A percentile compares a stretch with the other conserved stretches of the same genome.
These are phyloP conservation scores for Rambutsinella grinnellia DNA, from an alignment of 2,888 invertebrate genomes.

Conservation along the genomic window DNA sequence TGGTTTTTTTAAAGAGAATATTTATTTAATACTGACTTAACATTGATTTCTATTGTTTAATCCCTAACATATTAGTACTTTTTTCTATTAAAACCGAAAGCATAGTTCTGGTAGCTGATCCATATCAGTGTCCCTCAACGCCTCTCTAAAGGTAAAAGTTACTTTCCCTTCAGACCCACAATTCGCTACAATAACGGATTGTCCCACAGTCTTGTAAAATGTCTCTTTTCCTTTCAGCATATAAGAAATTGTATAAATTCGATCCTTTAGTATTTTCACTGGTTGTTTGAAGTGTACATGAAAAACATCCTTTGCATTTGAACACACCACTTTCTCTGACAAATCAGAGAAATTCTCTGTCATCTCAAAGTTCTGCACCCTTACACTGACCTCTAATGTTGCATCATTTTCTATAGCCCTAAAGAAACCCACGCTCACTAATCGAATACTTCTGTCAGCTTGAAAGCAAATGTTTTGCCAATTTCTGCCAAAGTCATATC, in stretches of 20 bases:
- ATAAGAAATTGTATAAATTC: conserved; percentile 60
- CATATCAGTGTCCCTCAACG: conserved; percentile 56
- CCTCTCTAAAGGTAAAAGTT: conserved; percentile 56
- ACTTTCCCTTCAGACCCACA: conserved; percentile 57
- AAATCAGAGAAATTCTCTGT: conserved; percentile 56
- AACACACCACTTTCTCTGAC: conserved; percentile 44
- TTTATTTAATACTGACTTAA: too few relatives aligned
- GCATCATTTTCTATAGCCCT: conserved; percentile 54
- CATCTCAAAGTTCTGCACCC: conserved; percentile 58
- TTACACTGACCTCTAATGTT: conserved; percentile 50
- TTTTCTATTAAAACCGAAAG: conserved; percentile 57
- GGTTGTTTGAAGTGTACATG: conserved; percentile 61
- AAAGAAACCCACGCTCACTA: conserved; percentile 62
- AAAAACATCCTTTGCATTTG: conserved; percentile 53
- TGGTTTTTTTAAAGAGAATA: too few relatives aligned
- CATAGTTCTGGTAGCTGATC: conserved; percentile 62
- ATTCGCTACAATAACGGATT: conserved; percentile 51
- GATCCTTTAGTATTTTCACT: conserved; percentile 57
- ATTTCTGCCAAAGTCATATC: conserved; percentile 59
- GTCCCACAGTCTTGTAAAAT: conserved; percentile 60
- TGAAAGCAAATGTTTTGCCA: conserved; percentile 63
- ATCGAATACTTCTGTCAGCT: conserved; percentile 56
- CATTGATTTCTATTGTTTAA: too few relatives aligned
- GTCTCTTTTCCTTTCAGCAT: conserved; percentile 61
- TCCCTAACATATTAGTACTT: too few relatives aligned